Conservation (phyloP, 2,797 vertebrate genomes). For the Eupleurogrammus muticus region DNA sequence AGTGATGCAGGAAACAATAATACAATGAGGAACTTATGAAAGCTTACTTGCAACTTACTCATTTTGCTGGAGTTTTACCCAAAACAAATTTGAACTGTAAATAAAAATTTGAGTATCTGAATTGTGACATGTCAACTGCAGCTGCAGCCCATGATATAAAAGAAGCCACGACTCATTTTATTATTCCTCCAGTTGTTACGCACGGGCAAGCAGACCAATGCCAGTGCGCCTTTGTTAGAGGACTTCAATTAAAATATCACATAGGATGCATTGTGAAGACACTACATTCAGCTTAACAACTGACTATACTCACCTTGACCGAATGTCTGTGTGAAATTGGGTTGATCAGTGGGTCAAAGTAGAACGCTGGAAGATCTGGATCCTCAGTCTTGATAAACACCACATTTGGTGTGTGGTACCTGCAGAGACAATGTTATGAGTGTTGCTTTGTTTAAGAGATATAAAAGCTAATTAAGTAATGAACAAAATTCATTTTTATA, state of each 20-base stretch:
- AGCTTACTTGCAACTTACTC: neutral
- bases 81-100: neutral
- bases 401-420: conserved; percentile 99
- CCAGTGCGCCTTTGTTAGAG: conserved; percentile 75
- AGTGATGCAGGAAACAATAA: neutral
- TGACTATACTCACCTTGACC: conserved; percentile 89
- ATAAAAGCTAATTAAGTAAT: too few species aligned
- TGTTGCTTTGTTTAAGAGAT: neutral
- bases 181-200: conserved; percentile 63
- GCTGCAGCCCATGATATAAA: conserved; percentile 30
- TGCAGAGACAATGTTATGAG: conserved; percentile 58
- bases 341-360: conserved; percentile 99
- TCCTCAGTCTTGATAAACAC: conserved; percentile 99
- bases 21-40: too few species aligned
- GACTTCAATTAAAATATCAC: neutral
- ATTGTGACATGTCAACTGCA: conserved; percentile 28
- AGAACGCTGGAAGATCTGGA: conserved; percentile 98
- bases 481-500: neutral
- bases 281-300: neutral
- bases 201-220: conserved; percentile 68
- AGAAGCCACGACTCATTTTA: conserved; percentile 39
- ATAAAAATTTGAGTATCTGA: conserved; percentile 50
- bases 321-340: conserved; percentile 99
- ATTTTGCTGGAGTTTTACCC: neutral
- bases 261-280: accelerated